Base-by-base conservation (phyloP, 2,113 vertebrate species). In the Campylorhamphus procurvoides region DNA sequence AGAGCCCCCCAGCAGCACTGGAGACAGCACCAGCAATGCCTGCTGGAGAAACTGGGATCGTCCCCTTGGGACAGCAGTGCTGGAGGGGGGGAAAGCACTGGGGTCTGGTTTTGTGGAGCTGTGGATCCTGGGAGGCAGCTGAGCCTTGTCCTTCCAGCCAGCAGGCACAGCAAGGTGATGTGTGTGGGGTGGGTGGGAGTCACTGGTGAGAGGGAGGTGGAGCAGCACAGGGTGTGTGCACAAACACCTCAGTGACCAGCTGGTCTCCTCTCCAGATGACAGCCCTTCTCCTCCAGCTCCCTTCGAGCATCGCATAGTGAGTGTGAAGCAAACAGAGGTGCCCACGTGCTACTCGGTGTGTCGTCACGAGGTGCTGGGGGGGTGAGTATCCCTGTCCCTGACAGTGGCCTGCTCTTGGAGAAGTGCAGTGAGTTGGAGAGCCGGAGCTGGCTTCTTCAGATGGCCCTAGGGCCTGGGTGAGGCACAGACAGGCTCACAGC, bases 281-380 rank as follows among this genome's bases (percentile, higher is more conserved):
- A 98, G 98, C 33, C 98, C 98, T 22, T 97, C 99, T n/a, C 97
- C 98, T 6, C 98, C 98, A 0, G 98, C 99, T 17, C 99, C 99
- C 1, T 99, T 99, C 5, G 97, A 98, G 46, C 99, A 99, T 76
- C 98, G 98, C 68, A 86, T 99, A 12, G 99, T 99, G 77, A 98
- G 94, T 1, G 96, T 99, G 95, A 98, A 97, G 96, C 98, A 98
- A 55, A 97, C 97, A 0, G 96, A 98, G 12, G 82, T 98, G 71
- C 96, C 98, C 10, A 52, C 94, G 0, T 97, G 94, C 67, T 99
- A 98, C 79, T 93, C 94, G 0, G 98, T 99, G 76, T 98, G 98
- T 67, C 98, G 87, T 6, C 97, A 98, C 1, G 94, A 98, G 62
- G 91, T 99, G 14, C 95, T 99, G 74, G 99, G 98, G 44, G 99